Evolutionary conservation across 1,140 invertebrate genomes (phyloP).

Genomic region (Drosophila pandora): DNA sequence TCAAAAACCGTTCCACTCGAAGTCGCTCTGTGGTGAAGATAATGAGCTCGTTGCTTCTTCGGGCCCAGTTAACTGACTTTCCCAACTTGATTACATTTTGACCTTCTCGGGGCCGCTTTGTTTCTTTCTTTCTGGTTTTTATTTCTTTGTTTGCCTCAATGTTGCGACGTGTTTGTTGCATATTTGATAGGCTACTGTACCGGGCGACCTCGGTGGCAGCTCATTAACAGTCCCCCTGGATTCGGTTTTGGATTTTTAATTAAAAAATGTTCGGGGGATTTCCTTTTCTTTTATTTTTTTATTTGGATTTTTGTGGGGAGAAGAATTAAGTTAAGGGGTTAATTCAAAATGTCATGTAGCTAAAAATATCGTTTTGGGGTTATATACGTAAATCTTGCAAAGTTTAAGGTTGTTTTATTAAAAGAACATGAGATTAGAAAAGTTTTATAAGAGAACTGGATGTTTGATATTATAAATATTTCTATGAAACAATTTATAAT

Average conservation of each 20-base stretch:
- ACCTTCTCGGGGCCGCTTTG: slow-evolving; percentile 55
- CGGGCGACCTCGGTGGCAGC: slow-evolving; percentile 43
- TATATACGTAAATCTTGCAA: background rate
- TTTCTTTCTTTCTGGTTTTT: slow-evolving; percentile 17
- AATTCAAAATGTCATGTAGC: slow-evolving; percentile 1
- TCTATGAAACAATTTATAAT: too few species aligned
- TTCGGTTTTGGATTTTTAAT: slow-evolving; percentile 58
- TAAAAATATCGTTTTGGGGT: background rate
- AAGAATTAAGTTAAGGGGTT: background rate
- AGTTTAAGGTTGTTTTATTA: too few species aligned
- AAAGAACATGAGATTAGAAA: too few species aligned
- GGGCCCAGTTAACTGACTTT: slow-evolving; percentile 32
- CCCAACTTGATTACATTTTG: slow-evolving; percentile 71
- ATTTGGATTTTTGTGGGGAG: background rate
- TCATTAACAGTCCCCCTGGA: slow-evolving; percentile 70
- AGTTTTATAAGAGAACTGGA: too few species aligned
- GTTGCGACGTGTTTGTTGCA: slow-evolving; percentile 69
- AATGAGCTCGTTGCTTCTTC: slow-evolving; percentile 31
- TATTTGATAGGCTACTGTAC: slow-evolving; percentile 75
- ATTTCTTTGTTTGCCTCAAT: slow-evolving; percentile 22
- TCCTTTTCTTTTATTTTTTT: background rate
- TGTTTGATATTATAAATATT: too few species aligned
- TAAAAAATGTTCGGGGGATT: slow-evolving; percentile 38
- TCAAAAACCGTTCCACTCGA: slow-evolving; percentile 24
- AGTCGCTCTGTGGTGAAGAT: slow-evolving; percentile 55